Conservation (phyloP, 2,113 vertebrate species). For the Thunnus thynnus region DNA sequence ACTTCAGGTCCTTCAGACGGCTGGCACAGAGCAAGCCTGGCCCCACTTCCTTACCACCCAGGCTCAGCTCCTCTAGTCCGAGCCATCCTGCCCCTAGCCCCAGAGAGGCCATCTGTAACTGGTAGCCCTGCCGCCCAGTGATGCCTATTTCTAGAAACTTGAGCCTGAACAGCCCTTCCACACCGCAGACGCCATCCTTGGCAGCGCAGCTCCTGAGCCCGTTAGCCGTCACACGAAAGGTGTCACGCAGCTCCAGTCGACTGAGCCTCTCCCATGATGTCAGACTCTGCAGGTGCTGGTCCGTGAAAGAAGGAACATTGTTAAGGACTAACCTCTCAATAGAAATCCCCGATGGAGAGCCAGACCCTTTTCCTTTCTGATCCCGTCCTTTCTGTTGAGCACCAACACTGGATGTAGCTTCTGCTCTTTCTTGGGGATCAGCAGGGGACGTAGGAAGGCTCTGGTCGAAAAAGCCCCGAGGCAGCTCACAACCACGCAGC, state of each 20-base stretch:
- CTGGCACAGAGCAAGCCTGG: constrained; percentile 83
- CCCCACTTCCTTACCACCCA: constrained; percentile 84
- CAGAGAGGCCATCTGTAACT: constrained; percentile 84
- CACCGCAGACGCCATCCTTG: constrained; percentile 65
- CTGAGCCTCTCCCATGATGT: constrained; percentile 77
- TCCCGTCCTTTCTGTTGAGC: constrained; percentile 30
- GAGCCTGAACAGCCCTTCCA: constrained; percentile 78
- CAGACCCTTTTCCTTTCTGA: constrained; percentile 40
- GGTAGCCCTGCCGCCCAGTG: constrained; percentile 76
- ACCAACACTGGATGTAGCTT: constrained; percentile 62
- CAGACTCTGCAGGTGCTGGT: constrained; percentile 85
- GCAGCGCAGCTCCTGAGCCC: constrained; percentile 82
- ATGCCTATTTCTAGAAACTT: constrained; percentile 83
- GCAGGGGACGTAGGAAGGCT: constrained; percentile 37
- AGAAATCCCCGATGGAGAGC: constrained; percentile 46
- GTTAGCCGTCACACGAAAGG: constrained; percentile 81
- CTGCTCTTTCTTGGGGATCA: constrained; percentile 40
- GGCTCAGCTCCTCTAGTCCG: constrained; percentile 80
- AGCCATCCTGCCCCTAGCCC: constrained; percentile 84
- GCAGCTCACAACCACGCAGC: constrained; percentile 82
- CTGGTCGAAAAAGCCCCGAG: constrained; percentile 80
- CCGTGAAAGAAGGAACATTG: constrained; percentile 85
- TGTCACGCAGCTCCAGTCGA: constrained; percentile 80
- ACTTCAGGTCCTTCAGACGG: constrained; percentile 81
- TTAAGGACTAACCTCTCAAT: constrained; percentile 82